These are phyloP conservation scores for Limnephilus auricula DNA, from an alignment of 2,888 invertebrate genomes.

Conservation along the genomic window DNA sequence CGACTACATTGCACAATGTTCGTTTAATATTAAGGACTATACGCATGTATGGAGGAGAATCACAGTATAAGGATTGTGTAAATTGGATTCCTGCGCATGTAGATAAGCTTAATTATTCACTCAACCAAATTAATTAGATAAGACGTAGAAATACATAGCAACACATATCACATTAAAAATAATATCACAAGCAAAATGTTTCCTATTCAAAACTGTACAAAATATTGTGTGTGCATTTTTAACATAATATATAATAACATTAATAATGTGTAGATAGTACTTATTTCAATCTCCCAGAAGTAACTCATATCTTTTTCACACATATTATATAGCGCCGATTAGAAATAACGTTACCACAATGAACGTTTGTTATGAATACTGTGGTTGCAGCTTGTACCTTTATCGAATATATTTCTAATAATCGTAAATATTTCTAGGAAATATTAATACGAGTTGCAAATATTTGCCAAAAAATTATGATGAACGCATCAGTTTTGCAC, in stretches of 20 bases:
- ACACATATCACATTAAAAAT: not conserved
- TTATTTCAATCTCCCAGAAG: not conserved
- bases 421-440: no score
- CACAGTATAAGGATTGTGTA: not conserved
- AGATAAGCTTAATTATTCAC: not conserved
- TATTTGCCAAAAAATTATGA: no score
- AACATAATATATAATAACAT: no score
- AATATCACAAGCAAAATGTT: not conserved
- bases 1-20: no score
- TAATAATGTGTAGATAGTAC: no score
- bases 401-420: no score
- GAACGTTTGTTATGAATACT: no score
- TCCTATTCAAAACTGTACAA: not conserved
- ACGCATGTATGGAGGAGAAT: not conserved
- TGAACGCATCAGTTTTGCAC: no score
- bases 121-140: not conserved
- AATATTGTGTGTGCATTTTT: not conserved
- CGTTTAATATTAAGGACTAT: not conserved
- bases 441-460: no score
- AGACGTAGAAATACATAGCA: not conserved
- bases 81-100: not conserved
- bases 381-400: no score
- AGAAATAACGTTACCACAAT: no score
- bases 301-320: not conserved
- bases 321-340: not conserved